phyloP scores from a whole-genome alignment of 2,797 vertebrate genomes.

The Echeneis naucrates region DNA sequence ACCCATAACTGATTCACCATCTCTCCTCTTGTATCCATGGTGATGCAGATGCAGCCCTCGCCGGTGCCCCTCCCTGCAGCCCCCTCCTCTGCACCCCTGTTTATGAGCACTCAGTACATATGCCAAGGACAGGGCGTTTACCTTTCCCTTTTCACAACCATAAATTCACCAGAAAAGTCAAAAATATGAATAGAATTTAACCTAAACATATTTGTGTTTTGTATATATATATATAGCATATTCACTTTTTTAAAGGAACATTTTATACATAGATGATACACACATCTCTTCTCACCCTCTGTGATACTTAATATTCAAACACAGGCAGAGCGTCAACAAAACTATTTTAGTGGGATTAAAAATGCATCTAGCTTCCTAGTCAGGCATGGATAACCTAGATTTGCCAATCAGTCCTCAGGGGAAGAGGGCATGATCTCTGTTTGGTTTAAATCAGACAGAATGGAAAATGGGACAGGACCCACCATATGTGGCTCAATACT shows the following conservation, averaged over 20 bases:
- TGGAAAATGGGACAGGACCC: slow-evolving; percentile 55
- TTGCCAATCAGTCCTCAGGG: slow-evolving; percentile 55
- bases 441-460: slow-evolving; percentile 31
- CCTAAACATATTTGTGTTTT: slow-evolving; percentile 1
- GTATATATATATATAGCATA: not conserved
- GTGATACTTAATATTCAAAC: not conserved
- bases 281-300: not conserved
- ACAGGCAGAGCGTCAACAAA: slow-evolving; percentile 15
- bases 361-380: slow-evolving; percentile 59
- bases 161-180: not conserved
- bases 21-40: slow-evolving; percentile 68
- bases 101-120: slow-evolving; percentile 30
- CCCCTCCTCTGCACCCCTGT: slow-evolving; percentile 35
- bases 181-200: not conserved
- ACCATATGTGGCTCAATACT: slow-evolving; percentile 59
- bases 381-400: slow-evolving; percentile 70
- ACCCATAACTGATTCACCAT: slow-evolving; percentile 67
- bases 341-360: slow-evolving; percentile 55
- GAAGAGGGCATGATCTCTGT: slow-evolving; percentile 33
- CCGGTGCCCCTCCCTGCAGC: slow-evolving; percentile 45
- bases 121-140: slow-evolving; percentile 38
- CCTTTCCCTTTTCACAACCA: slow-evolving; percentile 2
- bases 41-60: slow-evolving; percentile 67
- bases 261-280: slow-evolving; percentile 1
- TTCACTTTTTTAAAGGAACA: not conserved